Evolutionary conservation across 2,113 vertebrate genomes (phyloP), one percentile per base, ranked within the genome.

Genomic region (Clarias batrachus): DNA sequence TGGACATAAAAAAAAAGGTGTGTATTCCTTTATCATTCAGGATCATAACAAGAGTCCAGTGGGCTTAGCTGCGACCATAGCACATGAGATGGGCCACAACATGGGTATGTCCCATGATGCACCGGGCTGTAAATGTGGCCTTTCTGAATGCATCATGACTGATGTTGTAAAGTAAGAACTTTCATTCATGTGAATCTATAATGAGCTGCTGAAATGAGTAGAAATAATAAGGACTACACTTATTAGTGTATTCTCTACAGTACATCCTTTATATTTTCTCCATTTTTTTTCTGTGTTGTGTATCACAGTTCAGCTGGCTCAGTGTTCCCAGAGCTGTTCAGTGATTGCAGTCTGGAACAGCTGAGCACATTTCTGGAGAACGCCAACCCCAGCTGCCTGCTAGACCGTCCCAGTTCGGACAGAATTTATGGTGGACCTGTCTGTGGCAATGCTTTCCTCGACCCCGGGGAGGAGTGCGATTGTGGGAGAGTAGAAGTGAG

Each of bases 71-170:
- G 96, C 96, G 77, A 99, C 97, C 85, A 92, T 99, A 70, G 97
- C 97, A 27, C 97, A 99, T 0, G 97, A 99, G 95, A 96, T 99
- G 97, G 97, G 97, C 3, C 97, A 99, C 92, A 98, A 97, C 85
- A 93, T 99, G 82, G 97, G 97, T 41, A 91, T 99, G 95, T 95
- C 94, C 11, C 97, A 98, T 0, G 97, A 99, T 0, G 89, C 92
- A 0, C 6, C 27, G 0, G 87, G 91, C 25, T 99, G 97, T 85
- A 87, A 3, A 65, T 99, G 97, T 60, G 91, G 92, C 0, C 68
- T 89, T 0, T 7, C 89, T 23, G 59, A 85, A 83, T 99, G 97
- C 11, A 92, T 99, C 85, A 98, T 98, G 97, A 93, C 95, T 0
- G 92, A 93, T 0, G 95, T 92, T 1, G 90, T 97, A 6, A 84